Conservation (phyloP, 2,888 invertebrate species). For the Drosophila cyrtoloma region DNA sequence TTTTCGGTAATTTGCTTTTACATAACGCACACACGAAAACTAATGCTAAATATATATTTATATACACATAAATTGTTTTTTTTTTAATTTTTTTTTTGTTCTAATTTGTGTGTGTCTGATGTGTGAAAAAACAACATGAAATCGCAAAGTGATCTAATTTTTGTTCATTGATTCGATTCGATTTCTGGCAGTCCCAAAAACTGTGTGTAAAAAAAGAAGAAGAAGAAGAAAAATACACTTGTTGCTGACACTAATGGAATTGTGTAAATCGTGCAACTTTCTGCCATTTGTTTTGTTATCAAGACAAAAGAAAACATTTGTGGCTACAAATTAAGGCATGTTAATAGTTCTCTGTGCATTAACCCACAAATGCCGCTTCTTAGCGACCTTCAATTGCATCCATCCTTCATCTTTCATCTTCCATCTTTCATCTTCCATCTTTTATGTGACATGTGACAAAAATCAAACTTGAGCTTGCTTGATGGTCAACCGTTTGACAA, state of each 20-base stretch:
- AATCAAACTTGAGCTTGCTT: slow-evolving; percentile 49
- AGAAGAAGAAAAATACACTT: neutral
- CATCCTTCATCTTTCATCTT: neutral
- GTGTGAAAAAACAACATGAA: slow-evolving; percentile 50
- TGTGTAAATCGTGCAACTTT: neutral
- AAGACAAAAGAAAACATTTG: slow-evolving; percentile 21
- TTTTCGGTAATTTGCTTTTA: slow-evolving; percentile 69
- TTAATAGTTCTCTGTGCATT: neutral
- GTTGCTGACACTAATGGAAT: slow-evolving; percentile 2
- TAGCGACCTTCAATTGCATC: slow-evolving; percentile 42
- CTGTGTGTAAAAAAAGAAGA: neutral
- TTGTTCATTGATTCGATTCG: slow-evolving; percentile 54
- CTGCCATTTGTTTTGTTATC: slow-evolving; percentile 18
- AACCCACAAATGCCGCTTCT: slow-evolving; percentile 4
- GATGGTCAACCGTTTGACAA: slow-evolving; percentile 36
- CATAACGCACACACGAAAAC: slow-evolving; percentile 66
- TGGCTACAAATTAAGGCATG: slow-evolving; percentile 25
- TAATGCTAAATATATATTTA: slow-evolving; percentile 23
- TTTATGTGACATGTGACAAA: slow-evolving; percentile 11
- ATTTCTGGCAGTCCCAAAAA: slow-evolving; percentile 22
- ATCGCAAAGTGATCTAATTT: slow-evolving; percentile 39
- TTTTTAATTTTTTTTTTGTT: slow-evolving; percentile 14
- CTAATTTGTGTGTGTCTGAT: slow-evolving; percentile 43
- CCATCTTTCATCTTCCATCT: neutral
- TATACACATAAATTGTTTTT: neutral